Conservation (phyloP, 2,113 vertebrate genomes). For the Sialia sialis region DNA sequence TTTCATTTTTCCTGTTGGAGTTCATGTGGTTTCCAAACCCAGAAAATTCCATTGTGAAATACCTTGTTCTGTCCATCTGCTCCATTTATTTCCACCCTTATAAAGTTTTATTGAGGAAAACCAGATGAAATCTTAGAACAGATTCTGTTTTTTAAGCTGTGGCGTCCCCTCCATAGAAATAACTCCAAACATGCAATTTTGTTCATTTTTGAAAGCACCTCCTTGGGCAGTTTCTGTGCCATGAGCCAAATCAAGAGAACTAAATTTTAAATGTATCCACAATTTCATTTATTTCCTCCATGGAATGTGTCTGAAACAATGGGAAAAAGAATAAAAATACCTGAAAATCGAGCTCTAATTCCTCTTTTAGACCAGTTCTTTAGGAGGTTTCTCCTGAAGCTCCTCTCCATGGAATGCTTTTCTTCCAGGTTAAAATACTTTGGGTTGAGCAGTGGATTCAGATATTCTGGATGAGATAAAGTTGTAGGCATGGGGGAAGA, state of each 20-base stretch:
- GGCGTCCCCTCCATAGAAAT: rapidly evolving
- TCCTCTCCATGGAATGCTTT: not conserved
- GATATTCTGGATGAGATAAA: not conserved
- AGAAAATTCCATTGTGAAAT: not conserved
- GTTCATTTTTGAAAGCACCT: not conserved
- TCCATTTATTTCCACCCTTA: not conserved
- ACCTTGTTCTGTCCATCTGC: not conserved
- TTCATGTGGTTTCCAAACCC: not conserved
- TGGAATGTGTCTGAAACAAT: not conserved
- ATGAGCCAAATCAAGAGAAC: not conserved
- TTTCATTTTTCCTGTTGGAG: not conserved
- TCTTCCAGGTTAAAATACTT: not conserved
- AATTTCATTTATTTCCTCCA: not conserved
- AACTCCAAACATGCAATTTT: rapidly evolving
- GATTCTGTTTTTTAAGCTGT: not conserved
- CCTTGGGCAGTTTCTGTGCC: not conserved
- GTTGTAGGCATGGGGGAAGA: not conserved
- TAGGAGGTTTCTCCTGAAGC: not conserved
- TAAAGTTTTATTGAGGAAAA: not conserved
- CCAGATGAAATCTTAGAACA: not conserved
- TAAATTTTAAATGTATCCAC: not conserved
- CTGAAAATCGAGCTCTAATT: not conserved
- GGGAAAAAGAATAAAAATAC: not conserved
- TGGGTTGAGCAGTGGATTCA: not conserved
- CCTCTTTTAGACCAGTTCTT: not conserved